Conservation (phyloP, 2,113 vertebrate genomes). For the Solenodon paradoxus region DNA sequence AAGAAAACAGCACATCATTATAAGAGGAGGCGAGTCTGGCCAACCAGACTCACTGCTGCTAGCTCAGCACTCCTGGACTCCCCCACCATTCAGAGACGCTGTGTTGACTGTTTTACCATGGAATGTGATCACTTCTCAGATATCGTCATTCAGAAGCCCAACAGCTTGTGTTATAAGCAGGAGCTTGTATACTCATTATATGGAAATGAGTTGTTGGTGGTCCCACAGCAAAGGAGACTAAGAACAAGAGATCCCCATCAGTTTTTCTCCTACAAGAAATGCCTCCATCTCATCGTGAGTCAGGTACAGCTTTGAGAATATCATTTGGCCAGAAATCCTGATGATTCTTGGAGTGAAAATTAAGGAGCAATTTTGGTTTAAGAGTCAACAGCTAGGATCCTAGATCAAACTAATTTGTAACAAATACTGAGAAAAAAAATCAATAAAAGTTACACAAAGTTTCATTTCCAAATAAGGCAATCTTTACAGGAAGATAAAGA, state of each 20-base stretch:
- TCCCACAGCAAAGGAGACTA: not conserved
- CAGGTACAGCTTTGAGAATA: not conserved
- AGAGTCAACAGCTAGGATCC: not conserved
- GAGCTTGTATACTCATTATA: not conserved
- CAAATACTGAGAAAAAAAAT: not conserved
- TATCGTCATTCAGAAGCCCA: not conserved
- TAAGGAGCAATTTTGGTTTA: not conserved
- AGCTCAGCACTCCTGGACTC: not conserved
- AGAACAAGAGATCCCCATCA: not conserved
- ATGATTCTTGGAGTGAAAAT: not conserved
- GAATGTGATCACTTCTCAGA: not conserved
- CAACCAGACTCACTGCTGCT: not conserved
- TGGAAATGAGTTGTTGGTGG: not conserved
- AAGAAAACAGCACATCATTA: conserved; percentile 66
- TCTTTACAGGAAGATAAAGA: not conserved
- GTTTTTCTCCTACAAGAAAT: not conserved
- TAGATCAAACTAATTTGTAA: conserved; percentile 8
- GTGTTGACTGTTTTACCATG: not conserved
- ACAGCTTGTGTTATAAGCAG: not conserved
- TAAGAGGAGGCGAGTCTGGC: not conserved
- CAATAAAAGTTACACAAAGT: not conserved
- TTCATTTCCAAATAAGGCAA: not conserved
- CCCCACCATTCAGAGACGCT: not conserved
- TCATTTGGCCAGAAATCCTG: not conserved
- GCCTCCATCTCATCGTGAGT: not conserved